Evolutionary conservation across 2,888 invertebrate species (phyloP), one percentile per base, ranked within the genome.

Genomic region (Eurois occulta): DNA sequence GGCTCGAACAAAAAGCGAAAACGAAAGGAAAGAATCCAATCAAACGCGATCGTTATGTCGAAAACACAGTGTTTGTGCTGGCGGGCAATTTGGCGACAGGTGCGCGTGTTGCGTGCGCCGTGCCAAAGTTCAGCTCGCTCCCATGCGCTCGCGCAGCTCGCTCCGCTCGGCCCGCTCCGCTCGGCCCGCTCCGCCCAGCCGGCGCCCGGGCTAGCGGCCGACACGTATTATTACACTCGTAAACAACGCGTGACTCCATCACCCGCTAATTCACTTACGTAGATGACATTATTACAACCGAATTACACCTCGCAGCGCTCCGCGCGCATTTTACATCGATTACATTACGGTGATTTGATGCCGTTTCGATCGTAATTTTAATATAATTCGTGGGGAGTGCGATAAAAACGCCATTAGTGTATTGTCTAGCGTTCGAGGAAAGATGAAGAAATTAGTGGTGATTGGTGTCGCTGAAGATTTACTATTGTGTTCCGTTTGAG

Each of bases 171-270:
- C 28, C 41, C 60, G n/a, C 91, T 65, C 80, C 78, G 83, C 78
- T 75, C 77, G 78, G 81, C 64, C 79, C 69, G 72, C 82, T 67
- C 60, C n/a, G 18, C 28, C 41, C 60, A 43, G 79, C 65, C 62
- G 71, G 77, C 74, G 71, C 72, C 77, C 69, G 60, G 11, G 5
- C 38, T 24, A n/a, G 71, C 77, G 75, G 64, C 75, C 84, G 88
- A 86, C 87, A 86, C 87, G 85, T 82, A 77, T 89, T 89, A 92
- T 93, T 93, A 93, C 88, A 84, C 86, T 79, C 87, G 88, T 90
- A 91, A 94, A 93, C 94, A 90, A 93, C 91, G 93, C 95, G 94
- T 94, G 94, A 94, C 94, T 91, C 87, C 90, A 92, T 90, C 93
- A 91, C 85, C 86, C 84, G 89, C 90, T 92, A 92, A 93, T 92